A percentile compares a stretch with the other conserved stretches of the same genome.
These are phyloP conservation scores for Macrotus californicus DNA, from an alignment of 2,113 vertebrate genomes.

Conservation along the genomic window DNA sequence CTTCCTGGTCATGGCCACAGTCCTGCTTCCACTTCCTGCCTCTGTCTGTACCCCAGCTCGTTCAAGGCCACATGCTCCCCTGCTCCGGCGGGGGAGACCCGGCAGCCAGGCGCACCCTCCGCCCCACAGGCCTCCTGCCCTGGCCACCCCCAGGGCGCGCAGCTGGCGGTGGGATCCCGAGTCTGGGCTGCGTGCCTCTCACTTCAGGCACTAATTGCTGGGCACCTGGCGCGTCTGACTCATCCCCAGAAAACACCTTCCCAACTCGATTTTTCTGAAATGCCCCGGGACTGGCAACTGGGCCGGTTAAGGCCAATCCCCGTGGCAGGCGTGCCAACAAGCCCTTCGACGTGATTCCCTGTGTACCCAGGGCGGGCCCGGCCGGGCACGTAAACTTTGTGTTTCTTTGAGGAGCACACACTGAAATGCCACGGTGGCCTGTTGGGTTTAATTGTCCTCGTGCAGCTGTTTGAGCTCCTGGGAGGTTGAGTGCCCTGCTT, in stretches of 20 bases:
- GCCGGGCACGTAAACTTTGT: neutral
- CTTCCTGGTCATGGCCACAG: neutral
- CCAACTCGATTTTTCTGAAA: neutral
- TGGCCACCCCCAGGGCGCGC: accelerated
- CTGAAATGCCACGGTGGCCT: accelerated
- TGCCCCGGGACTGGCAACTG: constrained; percentile 54
- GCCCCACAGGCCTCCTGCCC: neutral
- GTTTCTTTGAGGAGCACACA: neutral
- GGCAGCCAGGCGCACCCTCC: accelerated
- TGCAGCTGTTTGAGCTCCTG: accelerated
- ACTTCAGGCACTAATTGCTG: accelerated
- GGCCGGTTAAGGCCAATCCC: constrained; percentile 55
- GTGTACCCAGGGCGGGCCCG: neutral
- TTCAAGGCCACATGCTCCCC: neutral
- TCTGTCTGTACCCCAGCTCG: neutral
- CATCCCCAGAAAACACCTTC: constrained; percentile 63
- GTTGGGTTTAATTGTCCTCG: accelerated
- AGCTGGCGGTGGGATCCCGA: accelerated
- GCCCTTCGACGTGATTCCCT: neutral
- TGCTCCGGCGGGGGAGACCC: neutral
- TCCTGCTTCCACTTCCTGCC: neutral
- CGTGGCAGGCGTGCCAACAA: constrained; percentile 34
- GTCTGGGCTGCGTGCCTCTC: neutral
- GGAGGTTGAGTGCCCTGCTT: neutral
- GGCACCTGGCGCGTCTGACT: constrained; percentile 71